A percentile compares a stretch with the other conserved stretches of the same genome.
Evolutionary conservation across 2,113 vertebrate genomes (phyloP).

Genomic region (Bubalus kerabau): DNA sequence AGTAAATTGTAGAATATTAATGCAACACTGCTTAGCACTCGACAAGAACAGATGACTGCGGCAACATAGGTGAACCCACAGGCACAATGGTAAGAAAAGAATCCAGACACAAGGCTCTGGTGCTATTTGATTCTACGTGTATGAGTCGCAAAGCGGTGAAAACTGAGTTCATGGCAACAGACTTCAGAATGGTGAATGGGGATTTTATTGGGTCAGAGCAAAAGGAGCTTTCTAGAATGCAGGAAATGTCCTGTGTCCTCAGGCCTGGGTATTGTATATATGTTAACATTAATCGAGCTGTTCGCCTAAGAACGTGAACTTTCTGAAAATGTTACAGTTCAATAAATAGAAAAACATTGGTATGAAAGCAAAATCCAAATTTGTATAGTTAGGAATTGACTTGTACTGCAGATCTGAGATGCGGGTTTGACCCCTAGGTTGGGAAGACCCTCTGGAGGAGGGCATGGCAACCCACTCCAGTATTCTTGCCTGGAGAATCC

Average conservation of each 20-base stretch:
- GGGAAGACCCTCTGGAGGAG: not conserved
- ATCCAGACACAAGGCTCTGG: no score
- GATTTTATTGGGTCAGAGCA: accelerated
- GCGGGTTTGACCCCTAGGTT: not conserved
- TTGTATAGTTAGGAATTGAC: not conserved
- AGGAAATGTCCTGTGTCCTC: no score
- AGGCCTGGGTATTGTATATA: no score
- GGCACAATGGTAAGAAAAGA: not conserved
- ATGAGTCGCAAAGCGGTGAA: not conserved
- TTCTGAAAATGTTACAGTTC: not conserved
- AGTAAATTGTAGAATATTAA: not conserved
- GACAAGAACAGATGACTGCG: no score
- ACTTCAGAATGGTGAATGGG: not conserved
- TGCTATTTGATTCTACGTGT: accelerated
- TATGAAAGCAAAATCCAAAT: not conserved
- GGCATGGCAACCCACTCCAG: not conserved
- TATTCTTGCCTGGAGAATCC: not conserved
- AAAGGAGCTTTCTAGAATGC: not conserved
- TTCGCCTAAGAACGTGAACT: not conserved
- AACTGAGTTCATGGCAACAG: accelerated
- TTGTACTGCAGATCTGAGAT: not conserved
- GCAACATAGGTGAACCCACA: accelerated
- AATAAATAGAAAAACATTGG: not conserved
- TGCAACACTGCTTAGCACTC: not conserved
- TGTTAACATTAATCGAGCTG: no score